These are phyloP conservation scores for Agrenia bidenticulata DNA, from an alignment of 2,888 invertebrate genomes.

Conservation along the genomic window DNA sequence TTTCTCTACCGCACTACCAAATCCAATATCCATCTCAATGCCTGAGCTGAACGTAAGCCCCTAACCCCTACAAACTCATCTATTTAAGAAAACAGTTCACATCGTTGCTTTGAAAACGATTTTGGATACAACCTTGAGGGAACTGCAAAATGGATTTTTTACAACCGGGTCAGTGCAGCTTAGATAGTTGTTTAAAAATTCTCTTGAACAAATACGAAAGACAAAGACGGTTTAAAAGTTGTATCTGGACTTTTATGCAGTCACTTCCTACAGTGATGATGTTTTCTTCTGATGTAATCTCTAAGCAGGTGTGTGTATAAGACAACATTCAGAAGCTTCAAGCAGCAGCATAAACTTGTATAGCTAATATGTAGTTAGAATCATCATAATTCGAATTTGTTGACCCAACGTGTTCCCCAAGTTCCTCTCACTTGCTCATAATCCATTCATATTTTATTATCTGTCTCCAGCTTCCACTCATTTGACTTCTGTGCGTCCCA, in stretches of 20 bases:
- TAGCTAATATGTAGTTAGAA: background rate
- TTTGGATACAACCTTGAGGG: too few species aligned
- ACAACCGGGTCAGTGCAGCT: too few species aligned
- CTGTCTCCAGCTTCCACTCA: conserved; percentile 12
- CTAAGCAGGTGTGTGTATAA: background rate
- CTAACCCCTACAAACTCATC: too few species aligned
- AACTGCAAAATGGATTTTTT: too few species aligned
- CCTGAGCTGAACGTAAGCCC: background rate
- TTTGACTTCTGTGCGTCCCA: conserved; percentile 10
- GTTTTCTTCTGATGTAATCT: background rate
- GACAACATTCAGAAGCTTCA: background rate
- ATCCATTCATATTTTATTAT: conserved; percentile 6
- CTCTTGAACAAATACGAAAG: too few species aligned
- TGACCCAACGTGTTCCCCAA: background rate
- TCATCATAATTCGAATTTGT: background rate
- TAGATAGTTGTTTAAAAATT: too few species aligned
- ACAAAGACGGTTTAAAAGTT: too few species aligned
- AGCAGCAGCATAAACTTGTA: background rate
- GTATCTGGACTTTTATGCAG: too few species aligned
- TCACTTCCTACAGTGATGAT: background rate
- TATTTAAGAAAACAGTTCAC: too few species aligned
- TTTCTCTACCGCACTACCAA: conserved; percentile 18
- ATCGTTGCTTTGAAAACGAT: too few species aligned
- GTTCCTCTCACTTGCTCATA: background rate
- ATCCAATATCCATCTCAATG: conserved; percentile 14